Conservation (phyloP, 2,113 vertebrate species). For the Lucifuga dentata region DNA sequence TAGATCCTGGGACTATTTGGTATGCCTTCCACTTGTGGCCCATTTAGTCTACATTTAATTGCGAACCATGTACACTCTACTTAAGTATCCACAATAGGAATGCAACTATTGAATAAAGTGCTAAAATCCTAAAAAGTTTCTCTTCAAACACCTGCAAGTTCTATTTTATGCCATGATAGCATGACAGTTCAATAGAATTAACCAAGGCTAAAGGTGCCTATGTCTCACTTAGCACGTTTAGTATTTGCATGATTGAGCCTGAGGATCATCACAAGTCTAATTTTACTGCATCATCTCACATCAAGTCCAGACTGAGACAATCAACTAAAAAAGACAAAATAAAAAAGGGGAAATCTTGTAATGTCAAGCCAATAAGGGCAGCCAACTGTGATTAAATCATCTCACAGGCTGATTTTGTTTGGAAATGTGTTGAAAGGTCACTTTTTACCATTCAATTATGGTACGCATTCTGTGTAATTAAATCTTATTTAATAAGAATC, state of each 20-base stretch:
- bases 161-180: not conserved
- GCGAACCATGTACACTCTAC: not conserved
- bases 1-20: too few species aligned
- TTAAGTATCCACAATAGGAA: too few species aligned
- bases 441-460: constrained; percentile 14
- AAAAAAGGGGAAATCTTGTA: not conserved
- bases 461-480: constrained; percentile 4
- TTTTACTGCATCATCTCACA: constrained; percentile 3
- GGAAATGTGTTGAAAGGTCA: not conserved
- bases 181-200: not conserved
- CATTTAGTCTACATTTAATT: not conserved
- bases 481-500: constrained; percentile 5
- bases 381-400: not conserved
- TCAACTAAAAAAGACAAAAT: constrained; percentile 5
- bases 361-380: not conserved
- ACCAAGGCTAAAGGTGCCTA: not conserved
- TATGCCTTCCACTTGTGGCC: not conserved
- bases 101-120: too few species aligned
- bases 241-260: constrained; percentile 4
- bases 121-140: too few species aligned
- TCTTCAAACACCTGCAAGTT: too few species aligned
- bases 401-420: not conserved
- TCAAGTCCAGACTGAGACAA: constrained; percentile 8
- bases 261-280: constrained; percentile 39
- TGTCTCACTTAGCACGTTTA: constrained; percentile 1